A percentile compares a stretch with the other conserved stretches of the same genome.
These are phyloP conservation scores for Leptinotarsa undecemlineata DNA, from an alignment of 1,140 invertebrate species.

Conservation along the genomic window DNA sequence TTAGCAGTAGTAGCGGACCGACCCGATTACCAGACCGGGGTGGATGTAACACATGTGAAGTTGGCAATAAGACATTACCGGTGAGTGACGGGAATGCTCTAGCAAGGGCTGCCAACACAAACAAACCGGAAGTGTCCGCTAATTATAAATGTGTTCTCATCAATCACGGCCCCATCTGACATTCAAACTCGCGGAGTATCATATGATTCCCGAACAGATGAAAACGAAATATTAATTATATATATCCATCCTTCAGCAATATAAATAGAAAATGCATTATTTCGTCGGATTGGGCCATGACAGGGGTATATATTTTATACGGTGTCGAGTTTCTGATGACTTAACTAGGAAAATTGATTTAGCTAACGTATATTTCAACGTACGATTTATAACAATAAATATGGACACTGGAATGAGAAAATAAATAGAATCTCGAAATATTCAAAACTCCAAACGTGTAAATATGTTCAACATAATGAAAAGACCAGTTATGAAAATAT, in stretches of 20 bases:
- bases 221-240: conserved; percentile 37
- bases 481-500: too few relatives aligned
- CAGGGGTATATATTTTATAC: background rate
- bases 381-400: background rate
- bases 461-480: too few relatives aligned
- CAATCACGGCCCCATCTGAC: conserved; percentile 50
- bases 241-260: background rate
- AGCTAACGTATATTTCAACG: background rate
- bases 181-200: conserved; percentile 28
- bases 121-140: conserved; percentile 55
- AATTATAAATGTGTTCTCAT: conserved; percentile 55
- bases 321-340: background rate
- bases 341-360: background rate
- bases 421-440: too few relatives aligned
- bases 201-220: conserved; percentile 35
- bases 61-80: conserved; percentile 47
- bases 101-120: conserved; percentile 50
- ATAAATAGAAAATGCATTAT: conserved; percentile 25
- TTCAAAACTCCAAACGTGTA: too few relatives aligned
- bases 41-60: conserved; percentile 43
- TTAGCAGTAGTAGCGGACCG: background rate
- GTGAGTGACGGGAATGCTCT: conserved; percentile 51
- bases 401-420: too few relatives aligned
- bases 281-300: background rate
- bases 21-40: conserved; percentile 18